Conservation (phyloP, 2,113 vertebrate genomes). For the Tragulus kanchil region DNA sequence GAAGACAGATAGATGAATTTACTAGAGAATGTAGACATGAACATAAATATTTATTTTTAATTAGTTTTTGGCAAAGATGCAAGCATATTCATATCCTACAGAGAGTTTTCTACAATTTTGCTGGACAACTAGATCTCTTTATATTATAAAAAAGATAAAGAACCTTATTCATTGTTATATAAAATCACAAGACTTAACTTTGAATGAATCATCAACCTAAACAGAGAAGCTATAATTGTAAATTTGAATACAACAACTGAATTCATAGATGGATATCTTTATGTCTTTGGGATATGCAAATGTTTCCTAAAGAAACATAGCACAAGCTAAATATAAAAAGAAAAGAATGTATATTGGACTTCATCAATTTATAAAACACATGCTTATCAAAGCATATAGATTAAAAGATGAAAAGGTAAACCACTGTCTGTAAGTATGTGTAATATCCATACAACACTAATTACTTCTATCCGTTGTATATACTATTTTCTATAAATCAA, state of each 20-base stretch:
- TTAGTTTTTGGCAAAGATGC: neutral
- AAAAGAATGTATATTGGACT: neutral
- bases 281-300: neutral
- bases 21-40: neutral
- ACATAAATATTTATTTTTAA: too few species aligned
- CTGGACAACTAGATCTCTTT: neutral
- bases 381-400: neutral
- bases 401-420: neutral
- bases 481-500: too few species aligned
- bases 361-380: neutral
- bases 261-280: too few species aligned
- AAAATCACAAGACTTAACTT: neutral
- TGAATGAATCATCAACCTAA: neutral
- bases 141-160: neutral
- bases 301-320: neutral
- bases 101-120: neutral
- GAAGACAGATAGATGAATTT: neutral
- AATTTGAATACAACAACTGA: too few species aligned
- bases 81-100: neutral
- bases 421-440: neutral
- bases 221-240: neutral
- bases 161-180: neutral
- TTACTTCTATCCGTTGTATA: neutral
- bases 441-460: neutral
- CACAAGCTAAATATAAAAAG: neutral